Evolutionary conservation across 2,888 invertebrate species (phyloP), one percentile per base, ranked within the genome.

Genomic region (Mongoloraphidia duomilia): DNA sequence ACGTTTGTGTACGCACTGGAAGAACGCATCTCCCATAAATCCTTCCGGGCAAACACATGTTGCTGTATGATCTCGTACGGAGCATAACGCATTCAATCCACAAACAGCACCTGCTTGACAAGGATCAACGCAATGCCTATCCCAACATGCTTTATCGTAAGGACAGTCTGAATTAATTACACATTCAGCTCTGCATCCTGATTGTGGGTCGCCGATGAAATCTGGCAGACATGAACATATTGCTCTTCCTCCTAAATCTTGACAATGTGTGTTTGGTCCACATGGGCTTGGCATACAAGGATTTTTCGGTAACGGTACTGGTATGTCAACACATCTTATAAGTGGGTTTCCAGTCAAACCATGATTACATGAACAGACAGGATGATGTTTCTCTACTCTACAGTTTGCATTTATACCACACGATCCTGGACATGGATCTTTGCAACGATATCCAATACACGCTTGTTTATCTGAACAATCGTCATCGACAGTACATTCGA

Each of bases 151-250:
- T 63, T 82, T 78, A 56, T 81, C 75, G 4, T 76, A 67, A 10
- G 79, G 72, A 65, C 91, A 91, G 58, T 90, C 89, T 0, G 87
- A 82, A 65, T 89, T 88, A 58, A 84, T 76, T n/a, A 79, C 73
- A 65, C 89, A 87, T 68, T 89, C 87, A 26, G 86, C 83, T 61
- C 76, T 76, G 62, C 81, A 90, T 57, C 84, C 86, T 46, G 73
- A 68, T 54, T 78, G 78, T 3, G 91, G 89, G 69, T 91, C 83
- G 9, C 91, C 91, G 50, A 78, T 67, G 61, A 83, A 88, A 52
- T 83, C 81, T 9, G 80, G 75, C 42, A 82, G 68, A 60, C 87
- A 87, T 1, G 82, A 81, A 63, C 90, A 91, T 26, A 85, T 76
- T 12, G 87, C 83, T 56, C 80, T 71, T 50, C 80, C 77, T 43